A percentile compares a stretch with the other conserved stretches of the same genome.
These are phyloP conservation scores for Leptura quadrifasciata DNA, from an alignment of 2,888 invertebrate genomes.

Conservation along the genomic window DNA sequence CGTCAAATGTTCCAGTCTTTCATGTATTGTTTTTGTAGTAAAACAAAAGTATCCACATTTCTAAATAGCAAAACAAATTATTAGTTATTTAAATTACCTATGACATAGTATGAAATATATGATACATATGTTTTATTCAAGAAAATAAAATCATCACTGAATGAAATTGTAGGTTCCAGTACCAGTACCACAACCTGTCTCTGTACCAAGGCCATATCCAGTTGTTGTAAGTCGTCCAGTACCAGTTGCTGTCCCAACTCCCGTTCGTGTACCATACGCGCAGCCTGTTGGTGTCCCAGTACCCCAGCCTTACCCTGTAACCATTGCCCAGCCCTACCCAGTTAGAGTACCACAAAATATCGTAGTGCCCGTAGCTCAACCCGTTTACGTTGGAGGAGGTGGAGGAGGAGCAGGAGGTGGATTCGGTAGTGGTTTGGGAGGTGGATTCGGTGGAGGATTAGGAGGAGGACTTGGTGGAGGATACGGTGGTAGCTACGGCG, in stretches of 20 bases:
- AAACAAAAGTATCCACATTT: too few relatives aligned
- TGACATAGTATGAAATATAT: too few relatives aligned
- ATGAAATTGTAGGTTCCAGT: constrained; percentile 57
- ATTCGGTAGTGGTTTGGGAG: constrained; percentile 49
- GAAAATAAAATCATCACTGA: background rate
- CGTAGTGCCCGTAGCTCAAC: constrained; percentile 63
- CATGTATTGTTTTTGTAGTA: background rate
- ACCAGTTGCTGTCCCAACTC: constrained; percentile 70
- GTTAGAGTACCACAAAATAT: constrained; percentile 67
- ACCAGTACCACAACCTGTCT: constrained; percentile 62
- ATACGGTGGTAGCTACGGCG: constrained; percentile 23
- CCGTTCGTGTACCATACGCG: constrained; percentile 73
- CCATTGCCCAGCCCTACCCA: constrained; percentile 76
- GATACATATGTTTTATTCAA: too few relatives aligned
- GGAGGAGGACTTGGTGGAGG: constrained; percentile 34
- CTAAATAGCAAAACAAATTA: too few relatives aligned
- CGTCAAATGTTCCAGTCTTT: too few relatives aligned
- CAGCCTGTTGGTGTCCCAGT: constrained; percentile 73
- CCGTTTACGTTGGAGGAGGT: constrained; percentile 60
- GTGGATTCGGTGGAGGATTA: constrained; percentile 50
- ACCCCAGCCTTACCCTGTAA: constrained; percentile 77
- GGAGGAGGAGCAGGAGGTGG: constrained; percentile 59
- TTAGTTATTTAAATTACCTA: too few relatives aligned
- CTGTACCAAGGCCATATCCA: constrained; percentile 61
- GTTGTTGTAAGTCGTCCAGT: constrained; percentile 65